Base-by-base conservation (phyloP, 2,113 vertebrate genomes). In the Pedionomus torquatus region DNA sequence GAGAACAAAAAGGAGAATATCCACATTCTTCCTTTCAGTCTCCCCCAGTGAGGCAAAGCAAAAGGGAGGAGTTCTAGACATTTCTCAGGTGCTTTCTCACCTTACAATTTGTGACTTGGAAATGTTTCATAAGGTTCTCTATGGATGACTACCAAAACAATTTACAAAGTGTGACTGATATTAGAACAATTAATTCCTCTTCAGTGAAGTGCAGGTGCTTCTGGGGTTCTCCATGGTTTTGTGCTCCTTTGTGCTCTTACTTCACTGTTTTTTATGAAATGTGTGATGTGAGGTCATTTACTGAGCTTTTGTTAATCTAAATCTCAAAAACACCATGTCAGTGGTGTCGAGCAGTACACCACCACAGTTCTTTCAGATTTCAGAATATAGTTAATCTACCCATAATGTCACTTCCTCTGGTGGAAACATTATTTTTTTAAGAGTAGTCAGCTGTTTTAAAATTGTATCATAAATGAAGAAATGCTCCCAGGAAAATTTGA, bases 391-490 rank as follows among this genome's bases (percentile, higher is more conserved):
- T 84, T 86, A 68, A 71, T 94, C 31, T 13, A 83, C 21, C 13
- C 9, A 51, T 78, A 75, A 79, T 33, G 23, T 71, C 46, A 68
- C 63, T 86, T 76, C 39, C 44, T 78, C 28, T 76, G 28, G 9
- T 48, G 7, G 16, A 4, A 82, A 58, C 9, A 54, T 39, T 54
- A 66, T 13, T 37, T 74, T 95, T 89, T 83, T 41, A 58, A 58
- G 63, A n/a, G 46, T 12, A 51, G 69, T 95, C n/a, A 90, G 54
- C 52, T 91, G 33, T 80, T 93, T 88, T 23, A 26, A 89, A 95
- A 96, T 92, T 11, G 17, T 52, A 92, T 95, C 23, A 92, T 72
- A 33, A 60, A 66, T 91, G 60, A 86, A 69, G 55, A 94, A 89
- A 12, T 57, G 9, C 41, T 93, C 10, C 26, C 10, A 88, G 13